Conservation (phyloP, 2,888 invertebrate species). For the Sinhomidia bicolor region DNA sequence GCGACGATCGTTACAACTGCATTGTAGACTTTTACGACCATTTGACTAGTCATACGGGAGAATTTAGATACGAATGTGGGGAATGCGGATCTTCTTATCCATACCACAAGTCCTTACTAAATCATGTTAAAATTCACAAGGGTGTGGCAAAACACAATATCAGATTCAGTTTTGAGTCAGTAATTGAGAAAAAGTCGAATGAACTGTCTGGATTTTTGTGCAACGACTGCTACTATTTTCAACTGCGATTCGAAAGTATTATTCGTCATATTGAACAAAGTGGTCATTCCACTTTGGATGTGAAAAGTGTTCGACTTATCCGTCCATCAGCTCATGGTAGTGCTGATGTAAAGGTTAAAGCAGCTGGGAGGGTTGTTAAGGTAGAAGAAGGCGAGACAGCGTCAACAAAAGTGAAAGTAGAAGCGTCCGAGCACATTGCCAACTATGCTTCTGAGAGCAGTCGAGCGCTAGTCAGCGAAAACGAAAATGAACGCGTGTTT, state of each 20-base stretch:
- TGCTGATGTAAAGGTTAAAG: not conserved
- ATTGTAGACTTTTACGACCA: slow-evolving; percentile 86
- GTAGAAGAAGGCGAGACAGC: not conserved
- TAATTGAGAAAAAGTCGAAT: slow-evolving; percentile 30
- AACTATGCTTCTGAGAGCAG: not conserved
- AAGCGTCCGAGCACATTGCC: not conserved
- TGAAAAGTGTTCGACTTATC: slow-evolving; percentile 64
- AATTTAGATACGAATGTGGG: slow-evolving; percentile 87
- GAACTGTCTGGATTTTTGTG: slow-evolving; percentile 71
- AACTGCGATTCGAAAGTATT: slow-evolving; percentile 69
- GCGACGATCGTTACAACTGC: slow-evolving; percentile 54
- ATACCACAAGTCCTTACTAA: slow-evolving; percentile 47
- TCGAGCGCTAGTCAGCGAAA: not conserved
- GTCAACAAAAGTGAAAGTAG: not conserved
- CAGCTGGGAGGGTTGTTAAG: slow-evolving; percentile 10
- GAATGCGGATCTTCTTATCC: slow-evolving; percentile 82
- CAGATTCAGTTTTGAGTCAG: slow-evolving; percentile 1
- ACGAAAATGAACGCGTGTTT: slow-evolving; percentile 51
- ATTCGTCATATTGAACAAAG: slow-evolving; percentile 69
- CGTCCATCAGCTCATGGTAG: slow-evolving; percentile 4
- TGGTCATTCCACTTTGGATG: slow-evolving; percentile 66
- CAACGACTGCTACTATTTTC: slow-evolving; percentile 74
- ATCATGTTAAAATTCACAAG: slow-evolving; percentile 72
- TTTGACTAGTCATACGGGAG: slow-evolving; percentile 89
- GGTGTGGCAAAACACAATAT: slow-evolving; percentile 50